phyloP scores from a whole-genome alignment of 2,888 invertebrate genomes.

The Eurytoma adleriae region DNA sequence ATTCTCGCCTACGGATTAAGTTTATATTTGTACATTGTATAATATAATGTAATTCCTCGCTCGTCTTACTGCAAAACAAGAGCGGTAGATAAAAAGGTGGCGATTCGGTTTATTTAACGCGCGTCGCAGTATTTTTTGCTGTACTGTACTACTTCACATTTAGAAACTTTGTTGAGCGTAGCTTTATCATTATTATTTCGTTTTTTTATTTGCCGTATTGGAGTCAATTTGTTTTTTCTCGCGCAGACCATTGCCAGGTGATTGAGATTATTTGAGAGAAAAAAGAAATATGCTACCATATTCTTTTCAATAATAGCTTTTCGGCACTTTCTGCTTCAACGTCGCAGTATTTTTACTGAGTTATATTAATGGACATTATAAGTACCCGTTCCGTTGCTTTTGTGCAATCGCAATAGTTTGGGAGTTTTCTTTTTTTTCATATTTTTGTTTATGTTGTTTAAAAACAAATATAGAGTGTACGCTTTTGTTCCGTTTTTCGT shows the following conservation, averaged over 20 bases:
- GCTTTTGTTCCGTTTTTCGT: slow-evolving; percentile 1
- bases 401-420: slow-evolving; percentile 7
- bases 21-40: slow-evolving; percentile 17
- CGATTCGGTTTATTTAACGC: background rate
- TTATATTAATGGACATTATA: too few relatives aligned
- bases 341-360: slow-evolving; percentile 32
- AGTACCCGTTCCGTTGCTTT: slow-evolving; percentile 21
- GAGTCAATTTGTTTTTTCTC: background rate
- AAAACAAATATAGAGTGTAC: background rate
- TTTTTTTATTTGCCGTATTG: background rate
- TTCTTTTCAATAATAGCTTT: slow-evolving; percentile 3
- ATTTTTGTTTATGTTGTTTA: background rate
- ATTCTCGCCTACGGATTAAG: slow-evolving; percentile 17
- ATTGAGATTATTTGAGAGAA: background rate
- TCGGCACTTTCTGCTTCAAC: slow-evolving; percentile 13
- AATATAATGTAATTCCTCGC: slow-evolving; percentile 15
- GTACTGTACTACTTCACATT: background rate
- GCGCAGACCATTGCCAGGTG: background rate
- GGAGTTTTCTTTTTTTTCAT: slow-evolving; percentile 16
- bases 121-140: background rate
- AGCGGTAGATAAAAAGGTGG: slow-evolving; percentile 1
- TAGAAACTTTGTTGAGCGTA: background rate
- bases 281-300: too few relatives aligned
- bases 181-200: background rate
- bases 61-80: background rate